Percentiles rank a stretch among this genome's conserved stretches.
These are phyloP conservation scores for Isurus oxyrinchus DNA, from an alignment of 2,113 vertebrate species.

Conservation along the genomic window DNA sequence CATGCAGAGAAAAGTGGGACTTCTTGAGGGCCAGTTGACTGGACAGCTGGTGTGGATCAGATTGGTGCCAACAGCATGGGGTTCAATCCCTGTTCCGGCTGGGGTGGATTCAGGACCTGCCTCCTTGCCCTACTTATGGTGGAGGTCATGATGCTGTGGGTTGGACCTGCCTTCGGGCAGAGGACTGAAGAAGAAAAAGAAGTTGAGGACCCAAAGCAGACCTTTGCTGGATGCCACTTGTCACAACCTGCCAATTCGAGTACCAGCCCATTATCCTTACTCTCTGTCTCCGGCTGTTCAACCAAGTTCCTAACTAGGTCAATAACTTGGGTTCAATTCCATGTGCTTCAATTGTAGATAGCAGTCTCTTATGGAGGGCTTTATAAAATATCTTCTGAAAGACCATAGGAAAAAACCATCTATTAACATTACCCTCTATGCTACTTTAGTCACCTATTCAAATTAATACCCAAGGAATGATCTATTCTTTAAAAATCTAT, in stretches of 20 bases:
- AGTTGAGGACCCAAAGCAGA: background rate
- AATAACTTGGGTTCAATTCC: background rate
- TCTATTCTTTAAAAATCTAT: background rate
- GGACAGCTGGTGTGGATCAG: background rate
- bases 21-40: background rate
- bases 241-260: background rate
- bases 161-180: no score
- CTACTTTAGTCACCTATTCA: background rate
- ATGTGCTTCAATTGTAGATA: background rate
- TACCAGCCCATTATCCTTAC: background rate
- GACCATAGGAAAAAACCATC: no score
- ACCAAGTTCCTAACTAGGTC: background rate
- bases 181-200: no score
- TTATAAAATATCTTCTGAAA: no score
- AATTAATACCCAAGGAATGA: background rate
- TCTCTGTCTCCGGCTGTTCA: background rate
- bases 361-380: background rate
- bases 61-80: no score
- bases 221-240: background rate
- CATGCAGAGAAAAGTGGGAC: background rate
- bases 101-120: no score
- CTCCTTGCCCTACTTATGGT: no score
- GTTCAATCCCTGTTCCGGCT: no score
- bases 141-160: no score
- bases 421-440: no score